Evolutionary conservation across 2,113 vertebrate species (phyloP), one percentile per base, ranked within the genome.

Genomic region (Neolamprologus kungweensis): DNA sequence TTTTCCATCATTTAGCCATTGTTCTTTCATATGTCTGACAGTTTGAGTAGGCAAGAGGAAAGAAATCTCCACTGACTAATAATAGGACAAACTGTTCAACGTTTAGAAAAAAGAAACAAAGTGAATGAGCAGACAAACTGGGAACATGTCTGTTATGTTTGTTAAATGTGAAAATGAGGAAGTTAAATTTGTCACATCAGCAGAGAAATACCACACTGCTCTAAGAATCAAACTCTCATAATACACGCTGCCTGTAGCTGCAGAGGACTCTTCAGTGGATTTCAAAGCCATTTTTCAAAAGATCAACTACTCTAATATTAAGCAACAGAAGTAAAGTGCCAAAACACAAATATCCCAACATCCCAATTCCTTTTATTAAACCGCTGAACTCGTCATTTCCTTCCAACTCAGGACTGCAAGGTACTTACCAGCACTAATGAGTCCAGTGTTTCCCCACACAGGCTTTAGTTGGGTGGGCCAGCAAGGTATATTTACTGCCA

Each of bases 111-210:
- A 37, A 73, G 40, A 75, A n/a, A 10, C n/a, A 13, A 60, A 47
- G 23, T 51, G 81, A 86, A 81, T 82, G 58, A 84, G 83, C 23
- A 81, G 17, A 81, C 75, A 79, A 60, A 57, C 55, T 71, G 78
- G 58, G 23, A 26, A 54, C 9, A 16, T 11, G 35, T 51, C 13
- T 55, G 65, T 71, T 40, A 57, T 45, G 21, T 45, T 75, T 65
- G 57, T 87, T 85, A 65, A 85, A 80, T 31, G 51, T 54, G 40
- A 81, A 60, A 89, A 92, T 65, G 75, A 68, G 90, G 92, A 94
- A 93, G 88, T 93, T 84, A 85, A 91, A 90, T 14, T 75, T 82
- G 89, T 85, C 81, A 85, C 50, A 65, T 93, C 91, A 93, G 91
- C 89, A 93, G 58, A 89, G 17, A 71, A 80, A 60, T 23, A n/a